Evolutionary conservation across 2,888 invertebrate genomes (phyloP), one percentile per base, ranked within the genome.

Genomic region (Drosophila yooni): DNA sequence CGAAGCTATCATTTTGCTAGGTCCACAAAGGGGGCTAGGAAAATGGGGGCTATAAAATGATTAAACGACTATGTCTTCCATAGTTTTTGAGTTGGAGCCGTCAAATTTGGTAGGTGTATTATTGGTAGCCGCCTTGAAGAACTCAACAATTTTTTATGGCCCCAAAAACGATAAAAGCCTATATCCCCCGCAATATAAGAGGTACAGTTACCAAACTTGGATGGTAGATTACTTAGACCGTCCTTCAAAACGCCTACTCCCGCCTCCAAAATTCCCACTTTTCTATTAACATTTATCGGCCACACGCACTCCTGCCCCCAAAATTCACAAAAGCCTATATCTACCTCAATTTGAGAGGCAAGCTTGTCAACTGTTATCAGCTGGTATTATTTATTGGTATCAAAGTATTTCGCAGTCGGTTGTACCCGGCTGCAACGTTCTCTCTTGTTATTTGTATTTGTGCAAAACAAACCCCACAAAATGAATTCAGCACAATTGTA

Each of bases 401-500:
- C 25, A 46, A 46, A 46, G 46, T 46, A 25, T 46, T 25, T 8
- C 21, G 21, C 21, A 46, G 21, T 46, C 21, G 46, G 46, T 13
- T 21, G 7, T 2, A 7, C 13, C 46, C 21, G 46, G 21, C 21
- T 21, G 46, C 21, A 46, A 21, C 21, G 21, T 46, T 21, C 25
- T 25, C 46, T 25, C 8, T 4, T 25, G 7, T 46, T 21, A 31
- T 50, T 57, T 40, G 58, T 53, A 31, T 34, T 27, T n/a, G 46
- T 60, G 34, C 33, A 54, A 52, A 46, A 34, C 58, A 66, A 74
- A 21, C 52, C 74, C 61, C 57, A 38, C 67, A 62, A 36, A 36
- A 40, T 43, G 11, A 25, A 40, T 36, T 34, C 18, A 75, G 54
- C 56, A 66, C 54, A 65, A 53, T 48, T 68, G 27, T 75, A 27